A percentile compares a stretch with the other conserved stretches of the same genome.
These are phyloP conservation scores for Carassius carassius DNA, from an alignment of 2,113 vertebrate species.

Conservation along the genomic window DNA sequence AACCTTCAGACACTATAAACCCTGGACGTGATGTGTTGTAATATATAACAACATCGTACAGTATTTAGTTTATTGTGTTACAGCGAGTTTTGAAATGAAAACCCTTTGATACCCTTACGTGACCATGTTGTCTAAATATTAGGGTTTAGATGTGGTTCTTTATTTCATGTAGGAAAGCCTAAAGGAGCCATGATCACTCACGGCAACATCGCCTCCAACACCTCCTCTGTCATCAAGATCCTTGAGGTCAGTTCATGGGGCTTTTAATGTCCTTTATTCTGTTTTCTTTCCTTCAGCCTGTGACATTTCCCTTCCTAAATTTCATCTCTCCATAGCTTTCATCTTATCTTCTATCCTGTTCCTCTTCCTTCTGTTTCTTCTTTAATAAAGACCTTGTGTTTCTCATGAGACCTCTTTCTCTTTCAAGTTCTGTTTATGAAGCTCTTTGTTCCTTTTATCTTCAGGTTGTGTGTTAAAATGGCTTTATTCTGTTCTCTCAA, in stretches of 20 bases:
- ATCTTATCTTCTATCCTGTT: slow-evolving; percentile 16
- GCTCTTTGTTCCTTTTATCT: slow-evolving; percentile 39
- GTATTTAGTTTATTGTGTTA: slow-evolving; percentile 58
- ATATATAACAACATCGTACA: background rate
- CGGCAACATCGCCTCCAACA: slow-evolving; percentile 82
- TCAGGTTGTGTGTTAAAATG: slow-evolving; percentile 69
- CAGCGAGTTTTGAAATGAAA: background rate
- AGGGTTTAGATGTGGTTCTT: background rate
- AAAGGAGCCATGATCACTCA: slow-evolving; percentile 85
- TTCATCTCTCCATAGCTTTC: background rate
- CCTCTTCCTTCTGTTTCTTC: background rate
- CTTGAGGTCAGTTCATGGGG: slow-evolving; percentile 70
- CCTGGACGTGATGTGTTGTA: background rate
- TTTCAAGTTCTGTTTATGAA: slow-evolving; percentile 21
- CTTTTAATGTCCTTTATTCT: background rate
- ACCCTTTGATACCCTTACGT: background rate
- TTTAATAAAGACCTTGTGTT: background rate
- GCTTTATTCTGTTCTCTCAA: slow-evolving; percentile 73
- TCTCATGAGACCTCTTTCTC: slow-evolving; percentile 46
- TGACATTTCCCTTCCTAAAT: background rate
- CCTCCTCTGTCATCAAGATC: slow-evolving; percentile 82
- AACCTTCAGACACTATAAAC: background rate
- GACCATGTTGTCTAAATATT: slow-evolving; percentile 34
- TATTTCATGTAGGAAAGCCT: slow-evolving; percentile 73
- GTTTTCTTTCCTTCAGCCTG: slow-evolving; percentile 47